These are phyloP conservation scores for Macroramphosus scolopax DNA, from an alignment of 2,797 vertebrate species.

Conservation along the genomic window DNA sequence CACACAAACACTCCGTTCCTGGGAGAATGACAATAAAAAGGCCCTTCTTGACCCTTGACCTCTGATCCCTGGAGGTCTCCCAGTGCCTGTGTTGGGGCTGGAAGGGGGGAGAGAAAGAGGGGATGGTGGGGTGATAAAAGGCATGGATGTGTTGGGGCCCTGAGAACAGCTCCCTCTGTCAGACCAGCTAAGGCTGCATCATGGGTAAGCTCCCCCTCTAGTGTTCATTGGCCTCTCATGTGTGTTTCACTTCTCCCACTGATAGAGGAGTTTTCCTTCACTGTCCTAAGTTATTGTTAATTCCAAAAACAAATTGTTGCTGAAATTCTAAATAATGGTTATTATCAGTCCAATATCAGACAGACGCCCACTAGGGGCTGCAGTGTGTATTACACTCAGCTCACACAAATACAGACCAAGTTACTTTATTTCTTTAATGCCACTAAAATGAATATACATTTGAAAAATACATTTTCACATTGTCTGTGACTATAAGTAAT, in stretches of 20 bases:
- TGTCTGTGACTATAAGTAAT: not conserved
- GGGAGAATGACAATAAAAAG: conserved; percentile 84
- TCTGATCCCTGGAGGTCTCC: conserved; percentile 77
- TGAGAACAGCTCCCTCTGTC: conserved; percentile 75
- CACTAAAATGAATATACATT: too few relatives aligned
- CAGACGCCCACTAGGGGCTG: too few relatives aligned
- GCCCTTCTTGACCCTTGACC: conserved; percentile 85
- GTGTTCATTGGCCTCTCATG: conserved; percentile 84
- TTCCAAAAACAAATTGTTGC: conserved; percentile 1
- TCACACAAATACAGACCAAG: too few relatives aligned
- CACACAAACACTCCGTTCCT: conserved; percentile 46
- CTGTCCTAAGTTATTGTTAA: not conserved
- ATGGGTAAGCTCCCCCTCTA: conserved; percentile 98
- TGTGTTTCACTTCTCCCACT: conserved; percentile 27
- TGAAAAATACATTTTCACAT: too few relatives aligned
- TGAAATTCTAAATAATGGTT: not conserved
- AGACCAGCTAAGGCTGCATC: conserved; percentile 74
- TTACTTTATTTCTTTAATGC: too few relatives aligned
- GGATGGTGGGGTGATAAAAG: conserved; percentile 73
- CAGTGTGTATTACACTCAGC: too few relatives aligned
- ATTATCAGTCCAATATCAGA: conserved; percentile 6
- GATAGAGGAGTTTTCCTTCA: conserved; percentile 28
- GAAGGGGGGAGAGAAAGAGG: conserved; percentile 67
- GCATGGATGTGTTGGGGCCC: conserved; percentile 72
- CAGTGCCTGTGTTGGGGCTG: conserved; percentile 75